Percentiles rank a stretch among this genome's conserved stretches.
These are phyloP conservation scores for Drosophila simulans DNA, from an alignment of 1,140 invertebrate species.

Conservation along the genomic window DNA sequence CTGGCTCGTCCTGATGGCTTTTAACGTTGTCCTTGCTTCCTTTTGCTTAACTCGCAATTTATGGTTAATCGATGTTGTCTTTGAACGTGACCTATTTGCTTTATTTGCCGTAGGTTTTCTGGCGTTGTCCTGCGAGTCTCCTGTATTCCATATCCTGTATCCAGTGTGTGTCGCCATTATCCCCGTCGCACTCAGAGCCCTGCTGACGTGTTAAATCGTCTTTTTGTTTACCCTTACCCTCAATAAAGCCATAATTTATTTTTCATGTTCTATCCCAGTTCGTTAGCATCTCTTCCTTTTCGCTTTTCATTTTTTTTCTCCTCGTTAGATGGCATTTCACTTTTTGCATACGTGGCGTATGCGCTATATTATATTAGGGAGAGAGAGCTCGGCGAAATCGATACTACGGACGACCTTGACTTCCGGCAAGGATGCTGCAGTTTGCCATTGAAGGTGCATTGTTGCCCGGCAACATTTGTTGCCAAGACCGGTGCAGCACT, in stretches of 20 bases:
- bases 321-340: constrained; percentile 46
- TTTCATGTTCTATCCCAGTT: constrained; percentile 78
- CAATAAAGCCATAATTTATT: constrained; percentile 83
- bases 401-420: constrained; percentile 64
- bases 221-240: constrained; percentile 82
- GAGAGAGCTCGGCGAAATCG: constrained; percentile 39
- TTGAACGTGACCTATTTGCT: constrained; percentile 84
- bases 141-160: constrained; percentile 19
- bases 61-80: constrained; percentile 84
- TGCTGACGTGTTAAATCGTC: constrained; percentile 83
- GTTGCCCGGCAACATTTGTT: constrained; percentile 60
- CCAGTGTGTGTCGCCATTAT: constrained; percentile 50
- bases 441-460: constrained; percentile 37
- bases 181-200: constrained; percentile 64
- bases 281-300: constrained; percentile 45
- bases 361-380: constrained; percentile 25
- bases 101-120: constrained; percentile 67
- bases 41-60: constrained; percentile 84
- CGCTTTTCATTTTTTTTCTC: neutral
- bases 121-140: constrained; percentile 29
- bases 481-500: constrained; percentile 7
- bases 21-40: constrained; percentile 65
- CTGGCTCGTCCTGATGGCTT: constrained; percentile 21
- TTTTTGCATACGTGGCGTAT: constrained; percentile 57
- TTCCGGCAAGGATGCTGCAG: constrained; percentile 45